Evolutionary conservation across 2,113 vertebrate genomes (phyloP).

Genomic region (Phasianus colchicus): DNA sequence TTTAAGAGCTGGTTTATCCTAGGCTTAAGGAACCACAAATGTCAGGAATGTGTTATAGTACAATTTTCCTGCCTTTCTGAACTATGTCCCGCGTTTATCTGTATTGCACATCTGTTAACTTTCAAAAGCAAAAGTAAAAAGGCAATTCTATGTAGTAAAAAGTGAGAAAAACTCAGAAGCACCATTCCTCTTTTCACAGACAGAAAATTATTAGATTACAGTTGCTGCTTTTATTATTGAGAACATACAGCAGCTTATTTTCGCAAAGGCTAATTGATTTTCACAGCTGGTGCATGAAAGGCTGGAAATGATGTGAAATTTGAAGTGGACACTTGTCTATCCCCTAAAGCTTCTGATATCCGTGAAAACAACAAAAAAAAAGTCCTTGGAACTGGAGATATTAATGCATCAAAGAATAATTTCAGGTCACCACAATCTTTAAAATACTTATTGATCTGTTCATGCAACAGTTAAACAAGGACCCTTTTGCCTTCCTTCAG

Average conservation of each 20-base stretch:
- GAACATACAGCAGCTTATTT: conserved; percentile 56
- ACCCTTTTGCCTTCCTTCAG: not conserved
- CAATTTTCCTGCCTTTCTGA: conserved; percentile 47
- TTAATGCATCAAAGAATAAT: conserved; percentile 2
- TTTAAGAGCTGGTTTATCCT: conserved; percentile 57
- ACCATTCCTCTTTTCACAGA: conserved; percentile 38
- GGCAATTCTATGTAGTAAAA: not conserved
- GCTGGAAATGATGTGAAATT: conserved; percentile 54
- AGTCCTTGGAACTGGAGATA: not conserved
- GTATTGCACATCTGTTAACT: conserved; percentile 64
- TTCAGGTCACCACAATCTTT: not conserved
- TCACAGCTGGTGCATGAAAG: conserved; percentile 70
- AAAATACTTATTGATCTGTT: not conserved
- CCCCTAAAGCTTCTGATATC: conserved; percentile 10
- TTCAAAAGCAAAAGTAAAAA: conserved; percentile 73
- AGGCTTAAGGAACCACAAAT: conserved; percentile 61
- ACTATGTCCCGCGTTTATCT: conserved; percentile 67
- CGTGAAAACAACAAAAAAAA: conserved; percentile 1
- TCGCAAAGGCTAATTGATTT: conserved; percentile 76
- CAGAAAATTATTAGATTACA: conserved; percentile 52
- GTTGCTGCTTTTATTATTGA: conserved; percentile 70
- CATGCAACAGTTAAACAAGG: not conserved
- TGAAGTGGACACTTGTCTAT: conserved; percentile 62
- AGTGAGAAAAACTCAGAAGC: conserved; percentile 64
- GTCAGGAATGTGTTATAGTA: conserved; percentile 44